These are phyloP conservation scores for Drosophila nr. fundita DNA, from an alignment of 2,888 invertebrate genomes.

Conservation along the genomic window DNA sequence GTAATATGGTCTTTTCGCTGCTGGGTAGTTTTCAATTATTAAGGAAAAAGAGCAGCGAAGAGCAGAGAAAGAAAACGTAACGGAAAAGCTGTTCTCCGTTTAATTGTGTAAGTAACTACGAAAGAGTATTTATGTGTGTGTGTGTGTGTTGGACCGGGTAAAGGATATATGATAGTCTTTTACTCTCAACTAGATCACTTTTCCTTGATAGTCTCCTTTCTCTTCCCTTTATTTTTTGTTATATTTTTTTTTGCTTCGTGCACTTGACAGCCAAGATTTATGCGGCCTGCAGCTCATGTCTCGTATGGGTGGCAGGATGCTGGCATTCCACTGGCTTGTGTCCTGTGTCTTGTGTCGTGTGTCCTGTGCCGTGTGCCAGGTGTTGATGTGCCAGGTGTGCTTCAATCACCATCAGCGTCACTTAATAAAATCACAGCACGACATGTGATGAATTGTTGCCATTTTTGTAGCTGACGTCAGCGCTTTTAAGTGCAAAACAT, in stretches of 20 bases:
- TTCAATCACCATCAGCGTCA: constrained; percentile 79
- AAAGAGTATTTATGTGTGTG: background rate
- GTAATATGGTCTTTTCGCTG: background rate
- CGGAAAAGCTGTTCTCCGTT: rapidly evolving
- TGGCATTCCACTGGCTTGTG: constrained; percentile 1
- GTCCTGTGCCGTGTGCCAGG: constrained; percentile 58
- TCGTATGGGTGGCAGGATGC: constrained; percentile 2
- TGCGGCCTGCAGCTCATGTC: constrained; percentile 60
- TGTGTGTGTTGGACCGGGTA: background rate
- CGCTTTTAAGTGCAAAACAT: constrained; percentile 61
- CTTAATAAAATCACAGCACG: constrained; percentile 76
- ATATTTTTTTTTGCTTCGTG: constrained; percentile 45
- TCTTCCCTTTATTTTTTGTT: constrained; percentile 15
- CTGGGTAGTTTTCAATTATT: background rate
- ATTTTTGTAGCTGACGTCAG: constrained; percentile 56
- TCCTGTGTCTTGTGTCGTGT: constrained; percentile 13
- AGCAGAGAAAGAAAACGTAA: background rate
- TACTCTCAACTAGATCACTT: background rate
- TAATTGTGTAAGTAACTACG: background rate
- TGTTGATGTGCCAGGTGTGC: constrained; percentile 78
- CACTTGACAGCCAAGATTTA: constrained; percentile 76
- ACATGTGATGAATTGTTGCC: constrained; percentile 73
- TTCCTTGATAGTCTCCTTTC: constrained; percentile 1
- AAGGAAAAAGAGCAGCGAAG: background rate
- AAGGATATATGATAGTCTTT: background rate